A percentile compares a stretch with the other conserved stretches of the same genome.
Evolutionary conservation across 2,888 invertebrate species (phyloP).

Genomic region (Pachycephus smyrnensis): DNA sequence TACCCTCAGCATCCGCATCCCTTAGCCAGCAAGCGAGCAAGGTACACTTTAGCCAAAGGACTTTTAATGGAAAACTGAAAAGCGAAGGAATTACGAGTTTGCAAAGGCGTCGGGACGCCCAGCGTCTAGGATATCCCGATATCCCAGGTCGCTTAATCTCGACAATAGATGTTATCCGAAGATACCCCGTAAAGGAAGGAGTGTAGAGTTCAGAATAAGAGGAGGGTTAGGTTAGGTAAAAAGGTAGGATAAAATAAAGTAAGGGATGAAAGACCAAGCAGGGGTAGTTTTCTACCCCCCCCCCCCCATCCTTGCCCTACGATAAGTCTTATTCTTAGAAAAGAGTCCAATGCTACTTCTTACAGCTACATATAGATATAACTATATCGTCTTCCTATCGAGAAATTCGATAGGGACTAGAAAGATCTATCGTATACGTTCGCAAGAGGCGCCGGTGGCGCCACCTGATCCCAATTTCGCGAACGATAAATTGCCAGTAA

Average conservation of each 20-base stretch:
- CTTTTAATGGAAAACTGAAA: neutral
- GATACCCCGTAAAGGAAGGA: neutral
- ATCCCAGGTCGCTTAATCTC: neutral
- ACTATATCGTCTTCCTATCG: neutral
- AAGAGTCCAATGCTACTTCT: neutral
- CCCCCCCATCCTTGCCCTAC: neutral
- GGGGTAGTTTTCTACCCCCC: neutral
- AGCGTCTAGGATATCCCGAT: too few relatives aligned
- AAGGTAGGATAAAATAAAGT: neutral
- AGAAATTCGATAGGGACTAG: neutral
- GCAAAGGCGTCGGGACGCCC: too few relatives aligned
- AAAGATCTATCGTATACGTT: neutral
- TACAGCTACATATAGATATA: neutral
- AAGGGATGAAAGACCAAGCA: neutral
- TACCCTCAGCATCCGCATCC: neutral
- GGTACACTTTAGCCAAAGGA: neutral
- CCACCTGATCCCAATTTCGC: slow-evolving; percentile 22
- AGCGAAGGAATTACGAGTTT: too few relatives aligned
- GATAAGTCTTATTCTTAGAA: neutral
- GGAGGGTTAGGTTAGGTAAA: neutral
- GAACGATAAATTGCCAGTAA: slow-evolving; percentile 19
- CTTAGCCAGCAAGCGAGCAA: neutral
- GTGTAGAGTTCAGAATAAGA: neutral
- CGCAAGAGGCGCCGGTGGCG: neutral
- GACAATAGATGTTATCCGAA: neutral